These are phyloP conservation scores for Sclerodermus sp. DNA, from an alignment of 2,888 invertebrate species.

Conservation along the genomic window DNA sequence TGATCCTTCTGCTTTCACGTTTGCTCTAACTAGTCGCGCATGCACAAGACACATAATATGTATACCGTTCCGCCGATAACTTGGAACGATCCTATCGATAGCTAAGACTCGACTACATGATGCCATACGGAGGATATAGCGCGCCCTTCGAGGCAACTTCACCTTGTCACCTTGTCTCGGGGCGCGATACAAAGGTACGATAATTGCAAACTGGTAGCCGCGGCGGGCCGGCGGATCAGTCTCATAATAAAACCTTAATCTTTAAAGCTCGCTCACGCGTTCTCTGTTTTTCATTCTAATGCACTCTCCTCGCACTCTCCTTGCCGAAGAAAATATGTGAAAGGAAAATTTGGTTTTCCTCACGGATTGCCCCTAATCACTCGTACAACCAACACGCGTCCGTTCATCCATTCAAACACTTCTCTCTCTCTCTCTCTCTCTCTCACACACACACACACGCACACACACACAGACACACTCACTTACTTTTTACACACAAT, in stretches of 20 bases:
- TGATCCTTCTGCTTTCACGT: too few relatives aligned
- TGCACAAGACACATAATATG: constrained; percentile 24
- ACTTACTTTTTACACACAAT: not conserved
- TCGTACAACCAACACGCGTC: constrained; percentile 30
- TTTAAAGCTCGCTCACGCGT: constrained; percentile 18
- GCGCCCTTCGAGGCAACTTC: not conserved
- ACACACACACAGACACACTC: constrained; percentile 32
- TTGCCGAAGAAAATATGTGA: constrained; percentile 5
- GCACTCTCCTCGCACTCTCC: too few relatives aligned
- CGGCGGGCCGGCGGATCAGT: constrained; percentile 49
- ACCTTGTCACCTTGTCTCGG: not conserved
- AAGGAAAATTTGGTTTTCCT: not conserved
- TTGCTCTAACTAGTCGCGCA: too few relatives aligned
- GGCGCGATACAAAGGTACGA: constrained; percentile 38
- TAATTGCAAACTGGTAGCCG: constrained; percentile 50
- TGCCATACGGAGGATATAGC: constrained; percentile 22
- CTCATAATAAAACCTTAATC: constrained; percentile 51
- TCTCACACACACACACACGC: constrained; percentile 26
- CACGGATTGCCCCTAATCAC: constrained; percentile 41
- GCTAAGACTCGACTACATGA: constrained; percentile 17
- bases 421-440: constrained; percentile 14
- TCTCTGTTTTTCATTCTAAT: too few relatives aligned
- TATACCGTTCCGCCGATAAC: constrained; percentile 12
- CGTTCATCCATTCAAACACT: constrained; percentile 17
- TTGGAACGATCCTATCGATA: constrained; percentile 15